These are phyloP conservation scores for Silurus aristotelis DNA, from an alignment of 2,797 vertebrate species.

Conservation along the genomic window DNA sequence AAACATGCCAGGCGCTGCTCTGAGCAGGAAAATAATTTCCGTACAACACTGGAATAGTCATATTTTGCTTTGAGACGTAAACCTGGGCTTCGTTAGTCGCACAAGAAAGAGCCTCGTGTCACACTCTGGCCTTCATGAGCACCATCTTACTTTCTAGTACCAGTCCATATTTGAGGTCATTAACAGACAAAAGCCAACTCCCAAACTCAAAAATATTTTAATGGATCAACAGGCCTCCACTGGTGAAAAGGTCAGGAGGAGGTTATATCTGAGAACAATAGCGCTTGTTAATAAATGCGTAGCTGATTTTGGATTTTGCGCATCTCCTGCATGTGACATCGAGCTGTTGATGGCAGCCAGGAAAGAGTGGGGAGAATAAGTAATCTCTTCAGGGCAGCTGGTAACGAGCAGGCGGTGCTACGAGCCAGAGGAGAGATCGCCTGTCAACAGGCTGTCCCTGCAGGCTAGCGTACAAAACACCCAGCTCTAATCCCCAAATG, in stretches of 20 bases:
- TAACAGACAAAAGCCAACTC: background rate
- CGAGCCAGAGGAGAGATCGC: slow-evolving; percentile 44
- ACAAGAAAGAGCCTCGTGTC: background rate
- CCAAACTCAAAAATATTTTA: background rate
- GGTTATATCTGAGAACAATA: background rate
- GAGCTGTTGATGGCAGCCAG: slow-evolving; percentile 43
- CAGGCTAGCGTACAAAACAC: slow-evolving; percentile 52
- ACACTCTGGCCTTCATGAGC: background rate
- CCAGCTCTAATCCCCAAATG: slow-evolving; percentile 53
- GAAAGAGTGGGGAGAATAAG: slow-evolving; percentile 49
- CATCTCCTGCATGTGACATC: slow-evolving; percentile 24
- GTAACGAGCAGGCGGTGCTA: slow-evolving; percentile 38
- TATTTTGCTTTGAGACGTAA: slow-evolving; percentile 24
- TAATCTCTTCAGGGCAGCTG: slow-evolving; percentile 49
- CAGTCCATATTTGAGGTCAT: background rate
- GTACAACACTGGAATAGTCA: slow-evolving; percentile 8
- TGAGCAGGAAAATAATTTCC: slow-evolving; percentile 25
- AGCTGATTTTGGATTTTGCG: slow-evolving; percentile 40
- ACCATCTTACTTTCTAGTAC: background rate
- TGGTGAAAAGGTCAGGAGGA: background rate
- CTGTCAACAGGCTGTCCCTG: slow-evolving; percentile 56
- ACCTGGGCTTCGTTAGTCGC: slow-evolving; percentile 12
- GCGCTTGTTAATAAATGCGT: slow-evolving; percentile 41
- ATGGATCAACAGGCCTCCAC: background rate
- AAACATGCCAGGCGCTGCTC: slow-evolving; percentile 24